Evolutionary conservation across 2,888 invertebrate genomes (phyloP), one percentile per base, ranked within the genome.

Genomic region (Bombylius discolor): DNA sequence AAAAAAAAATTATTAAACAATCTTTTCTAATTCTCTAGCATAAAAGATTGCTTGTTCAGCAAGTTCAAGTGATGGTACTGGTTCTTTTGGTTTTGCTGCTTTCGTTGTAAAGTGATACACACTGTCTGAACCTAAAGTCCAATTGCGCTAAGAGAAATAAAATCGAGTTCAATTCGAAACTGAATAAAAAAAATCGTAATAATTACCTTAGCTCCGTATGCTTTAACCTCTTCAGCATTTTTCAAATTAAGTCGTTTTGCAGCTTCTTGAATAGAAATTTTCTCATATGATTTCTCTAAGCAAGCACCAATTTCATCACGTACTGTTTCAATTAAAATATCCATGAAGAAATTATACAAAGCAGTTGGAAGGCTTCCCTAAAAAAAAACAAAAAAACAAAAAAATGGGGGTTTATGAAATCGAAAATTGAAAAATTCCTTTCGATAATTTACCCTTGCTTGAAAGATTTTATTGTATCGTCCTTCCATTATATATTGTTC

Each of bases 401-500:
- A 14, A 4, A 46, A 32, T 42, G 3, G 44, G 31, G 3, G 23
- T 7, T 42, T 44, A 5, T 14, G 36, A 36, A 36, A 4, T 3
- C 6, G 3, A 13, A 42, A 0, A 49, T 51, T 45, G 23, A 7
- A 48, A 33, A 36, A 23, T 23, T 23, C 1, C 23, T 23, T 23
- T 23, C 23, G 23, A 23, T 23, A 11, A 5, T 6, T 52, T 63
- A 80, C 87, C 75, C 92, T 90, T 2, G 92, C 92, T 64, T 92
- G 79, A 69, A 94, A 94, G 56, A 94, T 90, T 76, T 99, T 99
- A 71, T 99, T 98, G 70, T 99, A 99, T 63, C 95, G 93, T 51
- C 99, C 99, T 73, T 99, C 99, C 97, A 99, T 99, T 55, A 99
- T 80, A 72, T 95, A 97, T 72, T 99, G 99, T 68, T 99, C 99